These are phyloP conservation scores for Fulmarus glacialis DNA, from an alignment of 2,113 vertebrate species.

Conservation along the genomic window DNA sequence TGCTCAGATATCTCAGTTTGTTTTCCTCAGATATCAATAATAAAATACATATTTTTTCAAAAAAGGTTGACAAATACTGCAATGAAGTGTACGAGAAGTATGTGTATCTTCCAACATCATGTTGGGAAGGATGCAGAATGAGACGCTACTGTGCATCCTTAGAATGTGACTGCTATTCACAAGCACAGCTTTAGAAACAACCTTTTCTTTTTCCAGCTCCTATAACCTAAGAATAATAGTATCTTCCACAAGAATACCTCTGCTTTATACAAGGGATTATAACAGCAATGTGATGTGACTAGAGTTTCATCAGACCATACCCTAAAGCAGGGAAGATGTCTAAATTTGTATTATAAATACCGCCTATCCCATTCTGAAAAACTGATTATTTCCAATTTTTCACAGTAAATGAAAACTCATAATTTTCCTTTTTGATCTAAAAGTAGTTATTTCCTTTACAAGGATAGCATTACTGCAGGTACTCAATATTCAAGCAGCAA, in stretches of 20 bases:
- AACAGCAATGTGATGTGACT: fast-evolving
- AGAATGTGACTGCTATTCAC: neutral
- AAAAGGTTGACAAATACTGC: neutral
- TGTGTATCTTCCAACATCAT: neutral
- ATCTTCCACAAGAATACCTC: neutral
- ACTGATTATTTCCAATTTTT: neutral
- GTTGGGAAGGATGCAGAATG: neutral
- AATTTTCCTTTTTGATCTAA: neutral
- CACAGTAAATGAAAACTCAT: neutral
- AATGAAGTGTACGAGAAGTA: neutral
- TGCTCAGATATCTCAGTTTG: neutral
- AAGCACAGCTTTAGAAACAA: neutral
- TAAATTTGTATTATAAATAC: neutral
- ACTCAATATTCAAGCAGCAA: neutral
- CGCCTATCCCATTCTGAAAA: neutral
- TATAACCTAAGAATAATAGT: neutral
- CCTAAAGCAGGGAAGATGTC: neutral
- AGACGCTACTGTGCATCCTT: neutral
- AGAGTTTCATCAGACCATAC: neutral
- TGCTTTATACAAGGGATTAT: neutral
- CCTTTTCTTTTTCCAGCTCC: fast-evolving
- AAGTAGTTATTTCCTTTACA: neutral
- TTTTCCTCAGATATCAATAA: neutral
- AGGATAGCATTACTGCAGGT: neutral
- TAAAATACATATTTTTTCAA: neutral